Percentiles rank a stretch among this genome's conserved stretches.
Conservation (phyloP, 2,113 vertebrate species). For the Seriola rivoliana region DNA sequence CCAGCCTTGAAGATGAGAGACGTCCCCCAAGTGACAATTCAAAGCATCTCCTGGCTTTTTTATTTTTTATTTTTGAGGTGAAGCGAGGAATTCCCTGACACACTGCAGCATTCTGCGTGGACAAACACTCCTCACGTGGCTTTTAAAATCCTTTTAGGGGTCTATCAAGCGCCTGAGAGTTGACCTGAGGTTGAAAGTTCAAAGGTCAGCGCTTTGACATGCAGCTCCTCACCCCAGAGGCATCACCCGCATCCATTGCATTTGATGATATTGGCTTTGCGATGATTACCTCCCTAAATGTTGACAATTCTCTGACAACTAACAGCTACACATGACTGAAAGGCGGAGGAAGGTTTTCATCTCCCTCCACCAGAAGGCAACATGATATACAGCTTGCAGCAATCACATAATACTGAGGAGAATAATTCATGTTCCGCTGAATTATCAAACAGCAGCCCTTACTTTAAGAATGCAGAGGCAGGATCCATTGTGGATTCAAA, state of each 20-base stretch:
- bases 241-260: not conserved
- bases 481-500: constrained; percentile 29
- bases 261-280: constrained; percentile 22
- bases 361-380: constrained; percentile 22
- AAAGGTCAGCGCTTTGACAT: constrained; percentile 50
- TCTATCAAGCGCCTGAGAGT: constrained; percentile 3
- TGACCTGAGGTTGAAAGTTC: constrained; percentile 46
- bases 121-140: constrained; percentile 18
- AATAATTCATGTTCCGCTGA: constrained; percentile 69
- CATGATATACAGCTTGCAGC: constrained; percentile 43
- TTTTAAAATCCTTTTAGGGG: not conserved
- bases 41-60: constrained; percentile 12
- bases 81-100: constrained; percentile 50
- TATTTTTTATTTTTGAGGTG: constrained; percentile 19
- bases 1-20: constrained; percentile 35
- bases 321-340: constrained; percentile 23
- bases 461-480: constrained; percentile 48
- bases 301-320: constrained; percentile 22
- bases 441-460: constrained; percentile 46
- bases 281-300: not conserved
- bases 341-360: constrained; percentile 41
- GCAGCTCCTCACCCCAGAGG: not conserved
- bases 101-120: constrained; percentile 23
- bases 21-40: constrained; percentile 8
- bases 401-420: constrained; percentile 58